These are phyloP conservation scores for Bubo blakistoni DNA, from an alignment of 2,113 vertebrate genomes.

Conservation along the genomic window DNA sequence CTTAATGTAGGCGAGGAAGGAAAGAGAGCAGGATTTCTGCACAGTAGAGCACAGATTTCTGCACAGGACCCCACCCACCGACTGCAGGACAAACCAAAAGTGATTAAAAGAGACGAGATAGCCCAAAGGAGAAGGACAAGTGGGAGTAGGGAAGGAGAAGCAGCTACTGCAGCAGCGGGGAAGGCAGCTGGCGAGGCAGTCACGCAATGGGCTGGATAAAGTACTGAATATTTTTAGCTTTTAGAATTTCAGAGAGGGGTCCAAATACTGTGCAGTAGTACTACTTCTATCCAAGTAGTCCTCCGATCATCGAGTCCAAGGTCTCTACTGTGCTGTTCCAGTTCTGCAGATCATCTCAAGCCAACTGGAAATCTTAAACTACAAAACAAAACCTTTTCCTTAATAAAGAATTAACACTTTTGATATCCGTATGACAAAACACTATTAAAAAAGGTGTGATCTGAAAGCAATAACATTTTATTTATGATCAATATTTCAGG, in stretches of 20 bases:
- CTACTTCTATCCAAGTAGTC: neutral
- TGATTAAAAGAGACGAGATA: neutral
- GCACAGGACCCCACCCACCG: neutral
- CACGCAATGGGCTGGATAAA: neutral
- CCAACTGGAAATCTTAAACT: neutral
- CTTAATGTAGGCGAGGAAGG: neutral
- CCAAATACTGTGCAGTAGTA: neutral
- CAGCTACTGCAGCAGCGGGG: neutral
- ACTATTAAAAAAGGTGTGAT: neutral
- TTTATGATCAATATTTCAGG: neutral
- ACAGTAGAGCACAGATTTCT: neutral
- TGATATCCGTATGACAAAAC: neutral
- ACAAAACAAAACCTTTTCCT: neutral
- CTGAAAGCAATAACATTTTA: neutral
- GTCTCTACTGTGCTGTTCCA: neutral
- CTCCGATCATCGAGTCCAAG: neutral
- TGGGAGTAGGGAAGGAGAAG: neutral
- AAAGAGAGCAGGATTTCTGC: neutral
- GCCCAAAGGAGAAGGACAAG: neutral
- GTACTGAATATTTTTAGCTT: neutral
- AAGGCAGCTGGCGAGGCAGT: neutral
- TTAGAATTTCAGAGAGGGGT: neutral
- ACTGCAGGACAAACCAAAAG: neutral
- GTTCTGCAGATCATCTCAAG: neutral
- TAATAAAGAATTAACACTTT: neutral